A percentile compares a stretch with the other conserved stretches of the same genome.
phyloP scores from a whole-genome alignment of 1,140 invertebrate species.

The Scaptodrosophila lebanonensis region DNA sequence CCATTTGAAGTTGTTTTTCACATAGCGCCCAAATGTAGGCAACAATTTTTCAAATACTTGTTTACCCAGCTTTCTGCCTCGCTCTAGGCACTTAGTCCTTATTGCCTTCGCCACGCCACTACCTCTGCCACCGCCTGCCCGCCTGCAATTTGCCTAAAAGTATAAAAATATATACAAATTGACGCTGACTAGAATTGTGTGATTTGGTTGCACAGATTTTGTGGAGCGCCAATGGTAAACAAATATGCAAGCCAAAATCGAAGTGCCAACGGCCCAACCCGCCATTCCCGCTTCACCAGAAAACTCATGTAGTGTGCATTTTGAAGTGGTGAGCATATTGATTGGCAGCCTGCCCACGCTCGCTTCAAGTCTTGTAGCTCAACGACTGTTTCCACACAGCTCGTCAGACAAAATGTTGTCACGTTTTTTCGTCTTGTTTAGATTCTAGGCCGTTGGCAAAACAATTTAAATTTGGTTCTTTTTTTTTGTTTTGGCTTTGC shows the following conservation, averaged over 20 bases:
- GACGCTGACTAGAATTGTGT: conserved; percentile 18
- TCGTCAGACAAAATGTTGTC: conserved; percentile 27
- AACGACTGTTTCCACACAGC: conserved; percentile 13
- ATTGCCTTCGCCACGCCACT: conserved; percentile 39
- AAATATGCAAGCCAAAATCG: conserved; percentile 55
- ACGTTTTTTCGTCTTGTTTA: conserved; percentile 46
- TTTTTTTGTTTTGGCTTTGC: conserved; percentile 66
- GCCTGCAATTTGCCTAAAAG: conserved; percentile 65
- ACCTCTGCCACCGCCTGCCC: conserved; percentile 3
- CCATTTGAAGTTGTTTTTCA: neutral
- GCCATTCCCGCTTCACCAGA: too few relatives aligned
- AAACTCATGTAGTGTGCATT: conserved; percentile 1
- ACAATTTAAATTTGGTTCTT: conserved; percentile 74
- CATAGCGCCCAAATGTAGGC: conserved; percentile 21
- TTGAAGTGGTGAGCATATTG: conserved; percentile 2
- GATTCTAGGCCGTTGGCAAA: conserved; percentile 59
- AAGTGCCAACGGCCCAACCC: neutral
- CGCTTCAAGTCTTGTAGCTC: too few relatives aligned
- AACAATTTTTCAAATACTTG: conserved; percentile 51
- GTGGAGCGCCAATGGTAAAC: conserved; percentile 57
- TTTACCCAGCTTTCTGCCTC: conserved; percentile 49
- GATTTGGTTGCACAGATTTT: conserved; percentile 47
- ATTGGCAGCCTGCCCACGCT: too few relatives aligned
- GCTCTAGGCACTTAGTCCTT: conserved; percentile 52
- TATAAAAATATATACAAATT: conserved; percentile 44